A percentile compares a stretch with the other conserved stretches of the same genome.
These are phyloP conservation scores for Pterocles burchelli DNA, from an alignment of 2,113 vertebrate species.

Conservation along the genomic window DNA sequence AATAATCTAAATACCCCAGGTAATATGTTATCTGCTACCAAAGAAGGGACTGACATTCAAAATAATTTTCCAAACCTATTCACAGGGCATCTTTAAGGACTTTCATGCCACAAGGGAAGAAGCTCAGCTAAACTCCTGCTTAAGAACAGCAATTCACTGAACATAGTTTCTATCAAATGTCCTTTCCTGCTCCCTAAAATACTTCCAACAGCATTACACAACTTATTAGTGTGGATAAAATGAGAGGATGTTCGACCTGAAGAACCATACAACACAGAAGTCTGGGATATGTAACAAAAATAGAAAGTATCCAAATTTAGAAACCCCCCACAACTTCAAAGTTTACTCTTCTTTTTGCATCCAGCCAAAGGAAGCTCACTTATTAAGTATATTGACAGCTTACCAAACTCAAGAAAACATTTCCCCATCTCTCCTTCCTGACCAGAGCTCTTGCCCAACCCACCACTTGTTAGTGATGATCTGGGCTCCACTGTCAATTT, in stretches of 20 bases:
- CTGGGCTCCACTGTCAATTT: not conserved
- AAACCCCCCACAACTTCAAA: not conserved
- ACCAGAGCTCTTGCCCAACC: not conserved
- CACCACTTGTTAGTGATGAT: rapidly evolving
- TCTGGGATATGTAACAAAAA: not conserved
- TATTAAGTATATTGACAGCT: not conserved
- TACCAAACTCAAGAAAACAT: not conserved
- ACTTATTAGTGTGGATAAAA: rapidly evolving
- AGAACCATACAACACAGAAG: not conserved
- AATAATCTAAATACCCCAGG: not conserved
- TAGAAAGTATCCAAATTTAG: not conserved
- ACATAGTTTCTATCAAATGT: not conserved
- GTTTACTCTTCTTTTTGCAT: not conserved
- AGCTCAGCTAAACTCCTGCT: not conserved
- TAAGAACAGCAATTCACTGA: not conserved
- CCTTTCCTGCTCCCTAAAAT: not conserved
- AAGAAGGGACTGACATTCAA: not conserved
- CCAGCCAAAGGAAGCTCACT: not conserved
- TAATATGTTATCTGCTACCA: not conserved
- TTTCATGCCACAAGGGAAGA: not conserved
- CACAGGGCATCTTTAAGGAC: not conserved
- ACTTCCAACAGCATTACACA: not conserved
- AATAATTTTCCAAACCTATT: not conserved
- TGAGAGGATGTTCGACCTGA: not conserved
- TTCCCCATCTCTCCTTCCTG: not conserved